Evolutionary conservation across 2,113 vertebrate species (phyloP).

Genomic region (Trichomycterus rosablanca): DNA sequence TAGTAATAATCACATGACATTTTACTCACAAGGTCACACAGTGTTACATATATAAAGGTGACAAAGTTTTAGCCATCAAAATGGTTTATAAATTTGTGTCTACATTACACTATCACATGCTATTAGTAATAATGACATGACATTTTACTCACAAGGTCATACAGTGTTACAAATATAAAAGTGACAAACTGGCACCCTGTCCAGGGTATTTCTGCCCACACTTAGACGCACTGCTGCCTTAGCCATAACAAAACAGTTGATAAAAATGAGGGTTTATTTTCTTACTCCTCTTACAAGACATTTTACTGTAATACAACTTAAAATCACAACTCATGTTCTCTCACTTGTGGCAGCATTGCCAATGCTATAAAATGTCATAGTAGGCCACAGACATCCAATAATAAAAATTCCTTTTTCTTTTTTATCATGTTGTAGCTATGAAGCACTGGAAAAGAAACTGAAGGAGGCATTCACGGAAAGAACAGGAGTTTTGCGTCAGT

Average conservation of each 20-base stretch:
- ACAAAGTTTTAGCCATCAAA: too few species aligned
- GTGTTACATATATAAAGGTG: too few species aligned
- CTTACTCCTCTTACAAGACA: neutral
- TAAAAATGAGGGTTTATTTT: neutral
- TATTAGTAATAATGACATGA: too few species aligned
- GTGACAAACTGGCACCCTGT: too few species aligned
- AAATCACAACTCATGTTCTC: neutral
- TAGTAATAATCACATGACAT: too few species aligned
- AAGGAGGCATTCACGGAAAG: slow-evolving; percentile 91
- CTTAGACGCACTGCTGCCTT: too few species aligned
- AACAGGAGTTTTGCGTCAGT: slow-evolving; percentile 83
- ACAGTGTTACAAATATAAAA: too few species aligned
- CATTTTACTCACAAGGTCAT: too few species aligned
- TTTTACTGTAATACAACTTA: neutral
- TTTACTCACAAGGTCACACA: too few species aligned
- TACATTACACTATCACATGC: neutral
- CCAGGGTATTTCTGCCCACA: too few species aligned
- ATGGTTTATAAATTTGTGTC: too few species aligned
- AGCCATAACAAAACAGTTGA: neutral
- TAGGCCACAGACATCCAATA: slow-evolving; percentile 37
- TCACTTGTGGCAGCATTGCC: neutral
- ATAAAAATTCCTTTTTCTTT: slow-evolving; percentile 47
- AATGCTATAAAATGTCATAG: slow-evolving; percentile 28
- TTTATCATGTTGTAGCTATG: slow-evolving; percentile 73
- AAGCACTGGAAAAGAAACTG: slow-evolving; percentile 86